These are phyloP conservation scores for Oxyscelio sp. DNA, from an alignment of 2,888 invertebrate species.

Conservation along the genomic window DNA sequence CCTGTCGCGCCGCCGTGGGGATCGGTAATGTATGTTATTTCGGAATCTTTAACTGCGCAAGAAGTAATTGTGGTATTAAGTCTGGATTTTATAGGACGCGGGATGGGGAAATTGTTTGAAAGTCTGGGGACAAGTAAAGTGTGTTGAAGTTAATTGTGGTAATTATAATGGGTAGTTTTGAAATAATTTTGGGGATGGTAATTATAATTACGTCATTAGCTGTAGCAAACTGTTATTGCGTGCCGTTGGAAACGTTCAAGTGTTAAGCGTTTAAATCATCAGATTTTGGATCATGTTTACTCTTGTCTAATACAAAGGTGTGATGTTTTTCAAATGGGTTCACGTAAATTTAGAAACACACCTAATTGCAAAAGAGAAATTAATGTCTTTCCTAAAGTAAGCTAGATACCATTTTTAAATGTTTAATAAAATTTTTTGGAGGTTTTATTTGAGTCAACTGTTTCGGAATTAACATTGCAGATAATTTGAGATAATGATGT, in stretches of 20 bases:
- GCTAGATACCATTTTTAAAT: no score
- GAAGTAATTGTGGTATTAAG: constrained; percentile 72
- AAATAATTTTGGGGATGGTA: constrained; percentile 70
- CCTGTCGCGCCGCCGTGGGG: neutral
- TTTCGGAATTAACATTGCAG: no score
- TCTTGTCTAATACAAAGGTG: neutral
- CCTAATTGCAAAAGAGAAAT: neutral
- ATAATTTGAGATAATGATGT: no score
- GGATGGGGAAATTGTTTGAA: constrained; percentile 64
- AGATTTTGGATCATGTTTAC: constrained; percentile 18
- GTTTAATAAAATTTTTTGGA: neutral
- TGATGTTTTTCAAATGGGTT: neutral
- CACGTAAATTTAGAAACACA: neutral
- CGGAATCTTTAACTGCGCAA: constrained; percentile 68
- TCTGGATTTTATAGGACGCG: constrained; percentile 68
- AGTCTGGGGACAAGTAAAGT: constrained; percentile 72
- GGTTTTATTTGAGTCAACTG: neutral
- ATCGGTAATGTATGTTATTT: constrained; percentile 70
- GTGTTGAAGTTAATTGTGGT: constrained; percentile 73
- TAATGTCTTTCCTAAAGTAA: no score
- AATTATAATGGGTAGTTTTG: constrained; percentile 72
- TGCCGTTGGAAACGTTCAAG: constrained; percentile 32
- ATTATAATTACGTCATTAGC: constrained; percentile 70
- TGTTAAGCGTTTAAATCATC: constrained; percentile 53
- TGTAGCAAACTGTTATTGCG: constrained; percentile 64